phyloP scores from a whole-genome alignment of 2,888 invertebrate genomes.

The Deilephila porcellus region DNA sequence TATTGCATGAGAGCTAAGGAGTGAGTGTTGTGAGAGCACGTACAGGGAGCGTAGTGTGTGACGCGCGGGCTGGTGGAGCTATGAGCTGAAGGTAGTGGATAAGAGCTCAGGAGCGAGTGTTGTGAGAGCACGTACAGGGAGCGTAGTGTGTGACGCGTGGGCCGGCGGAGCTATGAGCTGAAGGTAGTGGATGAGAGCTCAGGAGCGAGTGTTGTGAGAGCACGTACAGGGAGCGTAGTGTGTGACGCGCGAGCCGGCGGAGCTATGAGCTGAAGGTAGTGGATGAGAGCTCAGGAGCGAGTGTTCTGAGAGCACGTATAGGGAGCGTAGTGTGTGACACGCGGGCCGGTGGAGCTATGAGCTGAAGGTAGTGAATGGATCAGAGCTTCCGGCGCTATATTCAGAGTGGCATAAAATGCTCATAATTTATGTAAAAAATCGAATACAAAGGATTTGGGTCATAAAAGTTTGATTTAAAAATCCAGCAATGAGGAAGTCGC shows the following conservation, averaged over 20 bases:
- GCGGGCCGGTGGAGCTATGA: not conserved
- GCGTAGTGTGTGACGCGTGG: too few relatives aligned
- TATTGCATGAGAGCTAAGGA: too few relatives aligned
- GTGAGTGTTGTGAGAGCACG: too few relatives aligned
- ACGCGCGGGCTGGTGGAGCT: too few relatives aligned
- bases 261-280: constrained; percentile 10
- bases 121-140: too few relatives aligned
- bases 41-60: too few relatives aligned
- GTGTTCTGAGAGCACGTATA: constrained; percentile 1
- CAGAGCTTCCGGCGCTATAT: not conserved
- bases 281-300: constrained; percentile 15
- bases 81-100: too few relatives aligned
- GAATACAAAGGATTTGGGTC: not conserved
- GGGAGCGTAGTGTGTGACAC: constrained; percentile 5
- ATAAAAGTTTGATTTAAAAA: not conserved
- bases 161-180: not conserved
- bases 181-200: constrained; percentile 1
- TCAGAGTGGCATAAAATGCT: not conserved
- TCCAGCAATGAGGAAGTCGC: constrained; percentile 2
- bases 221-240: not conserved
- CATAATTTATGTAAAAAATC: not conserved
- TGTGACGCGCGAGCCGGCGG: not conserved
- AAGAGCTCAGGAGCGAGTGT: too few relatives aligned
- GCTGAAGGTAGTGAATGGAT: not conserved
- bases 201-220: not conserved